Percentiles rank a stretch among this genome's conserved stretches.
phyloP scores from a whole-genome alignment of 1,140 invertebrate species.

The Zophobas atratus region DNA sequence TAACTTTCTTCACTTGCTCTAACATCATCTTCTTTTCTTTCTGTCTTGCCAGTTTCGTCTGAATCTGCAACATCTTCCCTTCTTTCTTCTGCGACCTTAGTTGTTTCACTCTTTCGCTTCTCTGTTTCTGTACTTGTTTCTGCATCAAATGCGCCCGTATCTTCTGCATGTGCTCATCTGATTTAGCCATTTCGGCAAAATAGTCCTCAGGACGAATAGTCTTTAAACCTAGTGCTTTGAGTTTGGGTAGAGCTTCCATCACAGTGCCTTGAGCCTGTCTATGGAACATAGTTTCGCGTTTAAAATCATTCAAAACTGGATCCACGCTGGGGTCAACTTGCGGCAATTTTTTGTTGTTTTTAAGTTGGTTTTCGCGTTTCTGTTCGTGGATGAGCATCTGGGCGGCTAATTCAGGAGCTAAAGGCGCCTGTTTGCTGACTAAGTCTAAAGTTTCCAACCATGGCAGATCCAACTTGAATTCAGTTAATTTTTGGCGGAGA shows the following conservation, averaged over 20 bases:
- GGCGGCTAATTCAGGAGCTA: slow-evolving; percentile 86
- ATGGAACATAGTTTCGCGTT: slow-evolving; percentile 92
- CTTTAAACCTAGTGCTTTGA: slow-evolving; percentile 83
- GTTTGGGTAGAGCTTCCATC: slow-evolving; percentile 80
- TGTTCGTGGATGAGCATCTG: slow-evolving; percentile 81
- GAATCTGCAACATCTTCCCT: slow-evolving; percentile 88
- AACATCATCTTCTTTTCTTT: slow-evolving; percentile 85
- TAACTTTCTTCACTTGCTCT: slow-evolving; percentile 88
- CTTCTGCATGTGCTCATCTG: slow-evolving; percentile 98
- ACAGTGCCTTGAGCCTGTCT: slow-evolving; percentile 93
- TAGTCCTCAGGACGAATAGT: slow-evolving; percentile 95
- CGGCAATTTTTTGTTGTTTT: slow-evolving; percentile 79
- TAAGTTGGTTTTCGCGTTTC: slow-evolving; percentile 75
- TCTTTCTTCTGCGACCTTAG: slow-evolving; percentile 93
- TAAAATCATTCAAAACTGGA: slow-evolving; percentile 93
- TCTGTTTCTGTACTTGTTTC: slow-evolving; percentile 87
- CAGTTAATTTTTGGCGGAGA: slow-evolving; percentile 80
- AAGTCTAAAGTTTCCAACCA: slow-evolving; percentile 92
- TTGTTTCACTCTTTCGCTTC: slow-evolving; percentile 91
- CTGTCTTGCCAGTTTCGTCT: slow-evolving; percentile 85
- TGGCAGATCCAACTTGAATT: slow-evolving; percentile 80
- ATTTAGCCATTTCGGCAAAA: slow-evolving; percentile 99
- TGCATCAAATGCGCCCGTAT: slow-evolving; percentile 87
- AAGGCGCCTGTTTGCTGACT: slow-evolving; percentile 80
- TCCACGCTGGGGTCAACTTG: slow-evolving; percentile 79